phyloP scores from a whole-genome alignment of 2,888 invertebrate species.

The Pandemis heparana region DNA sequence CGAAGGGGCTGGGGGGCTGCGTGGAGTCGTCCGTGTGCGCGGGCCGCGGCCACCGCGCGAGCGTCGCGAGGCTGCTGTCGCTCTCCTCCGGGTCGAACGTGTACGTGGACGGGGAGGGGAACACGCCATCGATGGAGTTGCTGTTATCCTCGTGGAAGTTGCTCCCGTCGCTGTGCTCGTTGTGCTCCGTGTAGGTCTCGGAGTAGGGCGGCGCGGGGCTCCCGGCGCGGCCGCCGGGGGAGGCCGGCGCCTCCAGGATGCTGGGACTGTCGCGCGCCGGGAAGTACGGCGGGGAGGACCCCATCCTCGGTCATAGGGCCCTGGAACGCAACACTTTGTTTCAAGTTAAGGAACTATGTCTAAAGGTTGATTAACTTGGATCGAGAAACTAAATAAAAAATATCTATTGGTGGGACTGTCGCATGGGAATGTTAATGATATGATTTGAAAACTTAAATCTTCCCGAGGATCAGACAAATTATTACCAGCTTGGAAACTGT shows the following conservation, averaged over 20 bases:
- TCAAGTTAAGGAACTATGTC: neutral
- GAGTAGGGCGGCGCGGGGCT: constrained; percentile 38
- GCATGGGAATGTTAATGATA: no score
- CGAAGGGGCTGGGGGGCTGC: constrained; percentile 44
- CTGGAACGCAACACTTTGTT: constrained; percentile 18
- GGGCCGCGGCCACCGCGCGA: constrained; percentile 41
- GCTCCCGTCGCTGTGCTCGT: constrained; percentile 26
- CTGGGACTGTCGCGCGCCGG: constrained; percentile 52
- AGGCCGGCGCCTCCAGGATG: constrained; percentile 45
- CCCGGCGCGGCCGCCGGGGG: constrained; percentile 15
- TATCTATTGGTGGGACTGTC: no score
- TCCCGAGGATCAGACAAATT: no score
- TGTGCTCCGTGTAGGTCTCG: constrained; percentile 41
- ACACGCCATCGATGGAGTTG: constrained; percentile 47
- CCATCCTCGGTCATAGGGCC: constrained; percentile 33
- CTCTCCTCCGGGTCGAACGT: constrained; percentile 44
- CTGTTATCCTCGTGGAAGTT: constrained; percentile 42
- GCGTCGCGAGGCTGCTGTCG: constrained; percentile 30
- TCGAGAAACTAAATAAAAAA: no score
- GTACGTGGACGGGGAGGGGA: constrained; percentile 41
- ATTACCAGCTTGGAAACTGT: no score
- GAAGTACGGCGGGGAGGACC: constrained; percentile 41
- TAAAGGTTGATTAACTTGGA: no score
- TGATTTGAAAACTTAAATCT: no score
- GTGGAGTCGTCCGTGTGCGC: constrained; percentile 45